Base-by-base conservation (phyloP, 2,113 vertebrate species). In the Polypterus bichir region DNA sequence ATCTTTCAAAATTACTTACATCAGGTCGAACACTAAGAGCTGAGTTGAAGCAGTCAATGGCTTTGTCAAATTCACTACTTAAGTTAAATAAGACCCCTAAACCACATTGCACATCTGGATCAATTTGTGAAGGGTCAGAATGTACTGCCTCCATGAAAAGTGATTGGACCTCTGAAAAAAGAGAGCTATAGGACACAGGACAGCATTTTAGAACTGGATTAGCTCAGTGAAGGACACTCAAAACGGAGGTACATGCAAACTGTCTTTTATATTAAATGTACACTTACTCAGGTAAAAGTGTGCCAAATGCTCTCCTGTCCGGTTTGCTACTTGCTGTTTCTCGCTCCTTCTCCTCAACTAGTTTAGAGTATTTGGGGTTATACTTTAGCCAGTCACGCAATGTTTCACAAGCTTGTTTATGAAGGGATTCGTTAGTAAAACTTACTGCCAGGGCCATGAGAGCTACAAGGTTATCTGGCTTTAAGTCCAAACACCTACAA, bases 71-170 rank as follows among this genome's bases (percentile, higher is more conserved):
- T 61, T 99, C 96, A 46, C 93, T 91, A 0, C 96, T 99, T 49
- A 99, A 87, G 78, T 99, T 99, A 78, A 99, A 99, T 47, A 99
- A 91, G 52, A 99, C 96, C 0, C 96, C 95, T 52, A 99, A 74
- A 44, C 96, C 96, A 63, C 96, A 99, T 73, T 99, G 96, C 62
- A 99, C 90, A 59, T 98, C 92, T 1, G 96, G 91, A 74, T 99
- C 96, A 51, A 99, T 91, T 57, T 84, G 74, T 0, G 83, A 68
- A 0, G 90, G 89, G 74, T 95, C 90, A 48, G 83, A 77, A 62
- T 86, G 87, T 6, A 95, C 96, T 3, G 95, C 95, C 5, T 76
- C 84, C 59, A 99, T 74, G 76, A 91, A 99, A 62, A 97, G 74
- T n/a, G 92, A 83, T 71, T 97, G 94, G 47, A 99, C 94, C 54